Percentiles rank a stretch among this genome's conserved stretches.
These are phyloP conservation scores for Apodemus agrarius DNA, from an alignment of 2,797 vertebrate species.

Conservation along the genomic window DNA sequence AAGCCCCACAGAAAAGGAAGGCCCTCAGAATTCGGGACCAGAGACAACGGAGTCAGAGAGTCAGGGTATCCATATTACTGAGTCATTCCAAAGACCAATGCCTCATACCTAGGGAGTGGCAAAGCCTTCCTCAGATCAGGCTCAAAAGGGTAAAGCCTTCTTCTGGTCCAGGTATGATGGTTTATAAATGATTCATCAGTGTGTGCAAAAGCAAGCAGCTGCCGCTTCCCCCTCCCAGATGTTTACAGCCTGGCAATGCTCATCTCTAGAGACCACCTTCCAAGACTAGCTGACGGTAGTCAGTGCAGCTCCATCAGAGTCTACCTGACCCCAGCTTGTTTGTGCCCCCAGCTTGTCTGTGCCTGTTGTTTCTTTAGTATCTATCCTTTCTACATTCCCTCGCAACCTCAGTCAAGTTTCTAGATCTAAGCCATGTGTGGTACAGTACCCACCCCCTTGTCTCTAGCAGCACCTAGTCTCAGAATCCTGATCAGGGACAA, in stretches of 20 bases:
- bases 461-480: background rate
- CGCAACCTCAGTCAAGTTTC: background rate
- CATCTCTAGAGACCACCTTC: background rate
- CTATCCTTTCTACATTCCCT: background rate
- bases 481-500: background rate
- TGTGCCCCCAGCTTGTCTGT: background rate
- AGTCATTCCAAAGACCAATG: background rate
- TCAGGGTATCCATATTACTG: too few species aligned
- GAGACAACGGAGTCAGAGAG: background rate
- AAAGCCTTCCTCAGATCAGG: background rate
- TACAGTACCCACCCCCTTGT: background rate
- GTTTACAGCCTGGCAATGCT: background rate
- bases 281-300: background rate
- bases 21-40: background rate
- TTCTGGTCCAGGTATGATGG: background rate
- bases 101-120: background rate
- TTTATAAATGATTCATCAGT: too few species aligned
- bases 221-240: too few species aligned
- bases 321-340: background rate
- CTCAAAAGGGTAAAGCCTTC: background rate
- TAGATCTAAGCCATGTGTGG: background rate
- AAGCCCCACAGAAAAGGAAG: background rate
- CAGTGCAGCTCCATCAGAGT: background rate
- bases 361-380: background rate
- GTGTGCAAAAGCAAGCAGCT: background rate